Percentiles rank a stretch among this genome's conserved stretches.
These are phyloP conservation scores for Empidonax alnorum DNA, from an alignment of 2,113 vertebrate species.

Conservation along the genomic window DNA sequence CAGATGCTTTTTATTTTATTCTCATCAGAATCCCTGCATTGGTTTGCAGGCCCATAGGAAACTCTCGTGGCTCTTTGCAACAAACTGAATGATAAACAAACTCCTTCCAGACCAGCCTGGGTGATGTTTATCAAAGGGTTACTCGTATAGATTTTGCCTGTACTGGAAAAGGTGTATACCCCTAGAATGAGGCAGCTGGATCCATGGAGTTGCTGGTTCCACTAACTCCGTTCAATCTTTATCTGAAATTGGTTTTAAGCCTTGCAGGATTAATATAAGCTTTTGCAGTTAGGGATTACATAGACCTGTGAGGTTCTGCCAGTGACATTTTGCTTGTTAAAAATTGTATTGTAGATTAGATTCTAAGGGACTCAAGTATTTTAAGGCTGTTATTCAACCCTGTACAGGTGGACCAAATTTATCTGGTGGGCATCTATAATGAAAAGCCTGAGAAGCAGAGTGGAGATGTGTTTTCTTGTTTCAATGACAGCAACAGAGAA, in stretches of 20 bases:
- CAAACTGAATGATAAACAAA: background rate
- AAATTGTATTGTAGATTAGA: background rate
- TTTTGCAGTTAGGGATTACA: background rate
- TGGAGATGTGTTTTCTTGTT: background rate
- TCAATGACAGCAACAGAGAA: background rate
- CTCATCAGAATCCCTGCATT: background rate
- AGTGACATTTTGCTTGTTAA: background rate
- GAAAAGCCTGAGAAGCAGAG: background rate
- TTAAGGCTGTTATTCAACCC: background rate
- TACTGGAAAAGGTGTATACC: background rate
- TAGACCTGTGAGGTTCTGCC: background rate
- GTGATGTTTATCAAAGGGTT: background rate
- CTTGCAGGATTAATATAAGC: background rate
- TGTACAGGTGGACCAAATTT: background rate
- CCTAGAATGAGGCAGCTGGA: background rate
- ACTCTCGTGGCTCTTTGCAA: background rate
- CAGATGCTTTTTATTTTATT: background rate
- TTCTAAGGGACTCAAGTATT: background rate
- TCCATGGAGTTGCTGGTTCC: background rate
- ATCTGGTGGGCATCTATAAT: background rate
- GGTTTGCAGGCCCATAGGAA: background rate
- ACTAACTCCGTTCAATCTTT: background rate
- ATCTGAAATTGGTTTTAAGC: background rate
- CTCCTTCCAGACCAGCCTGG: background rate
- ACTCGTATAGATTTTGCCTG: background rate